Evolutionary conservation across 1,140 invertebrate genomes (phyloP).

Genomic region (Hypothenemus hampei): DNA sequence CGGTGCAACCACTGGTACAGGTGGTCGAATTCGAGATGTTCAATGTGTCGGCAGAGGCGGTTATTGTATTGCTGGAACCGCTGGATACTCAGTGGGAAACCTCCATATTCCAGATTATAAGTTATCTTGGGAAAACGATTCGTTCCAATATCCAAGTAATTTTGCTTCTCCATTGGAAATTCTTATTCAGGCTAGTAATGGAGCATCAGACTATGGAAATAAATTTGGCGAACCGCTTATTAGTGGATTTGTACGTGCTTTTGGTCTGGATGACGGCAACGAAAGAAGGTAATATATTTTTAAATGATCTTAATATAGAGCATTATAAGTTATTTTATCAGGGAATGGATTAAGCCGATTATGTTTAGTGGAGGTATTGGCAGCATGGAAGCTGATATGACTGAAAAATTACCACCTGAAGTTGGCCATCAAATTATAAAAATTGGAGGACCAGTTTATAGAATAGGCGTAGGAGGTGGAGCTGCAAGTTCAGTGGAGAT

Average conservation of each 20-base stretch:
- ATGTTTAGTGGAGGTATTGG: conserved; percentile 98
- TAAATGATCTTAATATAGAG: background rate
- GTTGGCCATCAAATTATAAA: conserved; percentile 87
- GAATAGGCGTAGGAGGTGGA: conserved; percentile 96
- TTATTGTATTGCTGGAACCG: conserved; percentile 90
- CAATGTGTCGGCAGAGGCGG: conserved; percentile 90
- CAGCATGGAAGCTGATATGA: conserved; percentile 75
- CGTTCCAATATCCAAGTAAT: conserved; percentile 76
- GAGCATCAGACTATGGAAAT: conserved; percentile 97
- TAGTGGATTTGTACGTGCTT: conserved; percentile 85
- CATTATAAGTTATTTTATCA: background rate
- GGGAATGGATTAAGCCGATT: conserved; percentile 96
- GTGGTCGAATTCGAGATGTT: conserved; percentile 90
- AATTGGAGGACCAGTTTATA: conserved; percentile 92
- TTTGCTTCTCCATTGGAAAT: conserved; percentile 86
- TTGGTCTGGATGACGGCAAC: conserved; percentile 68
- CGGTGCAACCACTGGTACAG: conserved; percentile 95
- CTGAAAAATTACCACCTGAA: conserved; percentile 65
- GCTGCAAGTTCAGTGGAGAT: conserved; percentile 93
- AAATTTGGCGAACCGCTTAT: conserved; percentile 98
- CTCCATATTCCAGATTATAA: conserved; percentile 57
- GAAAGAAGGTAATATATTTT: conserved; percentile 51
- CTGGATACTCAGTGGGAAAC: conserved; percentile 80
- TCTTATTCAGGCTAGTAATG: conserved; percentile 93
- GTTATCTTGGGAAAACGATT: conserved; percentile 80